phyloP scores from a whole-genome alignment of 2,888 invertebrate species.

The Synanthedon tipuliformis region DNA sequence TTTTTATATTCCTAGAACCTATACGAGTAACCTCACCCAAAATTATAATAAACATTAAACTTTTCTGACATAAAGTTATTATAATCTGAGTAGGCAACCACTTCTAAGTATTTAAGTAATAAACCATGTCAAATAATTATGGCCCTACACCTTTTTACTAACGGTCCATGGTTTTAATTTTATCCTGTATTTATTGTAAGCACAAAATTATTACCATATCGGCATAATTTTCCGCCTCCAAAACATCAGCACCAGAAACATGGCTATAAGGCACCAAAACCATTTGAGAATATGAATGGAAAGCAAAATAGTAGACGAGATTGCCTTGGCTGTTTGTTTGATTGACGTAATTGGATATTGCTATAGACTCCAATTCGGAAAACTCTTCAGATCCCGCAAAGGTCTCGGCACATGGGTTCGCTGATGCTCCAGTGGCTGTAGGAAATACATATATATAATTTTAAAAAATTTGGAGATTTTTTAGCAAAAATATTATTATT shows the following conservation, averaged over 20 bases:
- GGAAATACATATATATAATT: slow-evolving; percentile 3
- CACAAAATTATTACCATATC: slow-evolving; percentile 14
- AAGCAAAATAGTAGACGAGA: slow-evolving; percentile 58
- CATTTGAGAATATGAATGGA: slow-evolving; percentile 79
- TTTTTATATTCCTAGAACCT: too few relatives aligned
- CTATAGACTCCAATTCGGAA: slow-evolving; percentile 66
- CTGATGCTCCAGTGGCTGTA: slow-evolving; percentile 44
- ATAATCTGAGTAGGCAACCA: too few relatives aligned
- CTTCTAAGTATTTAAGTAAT: too few relatives aligned
- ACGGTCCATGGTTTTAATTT: too few relatives aligned
- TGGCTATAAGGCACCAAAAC: slow-evolving; percentile 73
- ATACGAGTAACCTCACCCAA: too few relatives aligned
- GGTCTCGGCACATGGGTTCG: slow-evolving; percentile 44
- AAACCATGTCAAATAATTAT: too few relatives aligned
- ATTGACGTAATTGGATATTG: slow-evolving; percentile 29
- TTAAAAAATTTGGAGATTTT: too few relatives aligned
- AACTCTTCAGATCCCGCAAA: slow-evolving; percentile 66
- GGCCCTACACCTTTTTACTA: too few relatives aligned
- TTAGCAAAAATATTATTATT: too few relatives aligned
- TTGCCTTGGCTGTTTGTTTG: slow-evolving; percentile 46
- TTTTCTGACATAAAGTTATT: too few relatives aligned
- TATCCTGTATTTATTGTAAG: too few relatives aligned
- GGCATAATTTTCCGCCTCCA: slow-evolving; percentile 34
- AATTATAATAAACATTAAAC: too few relatives aligned
- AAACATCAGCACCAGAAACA: slow-evolving; percentile 31